Percentiles rank a stretch among this genome's conserved stretches.
Conservation (phyloP, 2,888 invertebrate genomes). For the Megamerina dolium region DNA sequence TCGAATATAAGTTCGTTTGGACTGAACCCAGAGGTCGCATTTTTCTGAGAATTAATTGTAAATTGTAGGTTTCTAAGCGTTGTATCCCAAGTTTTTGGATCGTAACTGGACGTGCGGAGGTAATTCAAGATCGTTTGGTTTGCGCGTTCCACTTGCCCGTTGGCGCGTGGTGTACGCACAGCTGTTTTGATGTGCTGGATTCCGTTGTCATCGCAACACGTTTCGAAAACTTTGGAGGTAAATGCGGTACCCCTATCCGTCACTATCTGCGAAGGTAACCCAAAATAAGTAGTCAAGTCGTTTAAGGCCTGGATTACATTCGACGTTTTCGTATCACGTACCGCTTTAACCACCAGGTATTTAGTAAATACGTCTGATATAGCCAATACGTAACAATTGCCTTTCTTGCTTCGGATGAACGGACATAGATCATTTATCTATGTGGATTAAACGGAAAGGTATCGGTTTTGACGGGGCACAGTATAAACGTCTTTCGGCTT, state of each 20-base stretch:
- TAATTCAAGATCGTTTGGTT: constrained; percentile 17
- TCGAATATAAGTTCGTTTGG: constrained; percentile 5
- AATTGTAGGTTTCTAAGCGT: constrained; percentile 11
- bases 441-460: constrained; percentile 19
- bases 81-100: constrained; percentile 12
- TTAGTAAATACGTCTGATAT: constrained; percentile 18
- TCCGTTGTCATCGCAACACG: constrained; percentile 19
- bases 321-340: constrained; percentile 13
- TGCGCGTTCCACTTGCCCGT: constrained; percentile 20
- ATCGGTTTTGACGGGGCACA: constrained; percentile 8
- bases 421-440: constrained; percentile 22
- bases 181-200: constrained; percentile 27
- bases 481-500: constrained; percentile 11
- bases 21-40: not conserved
- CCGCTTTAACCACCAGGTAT: constrained; percentile 18
- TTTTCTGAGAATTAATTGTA: constrained; percentile 8
- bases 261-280: constrained; percentile 10
- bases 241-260: constrained; percentile 30
- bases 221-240: constrained; percentile 24
- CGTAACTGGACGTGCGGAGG: constrained; percentile 9
- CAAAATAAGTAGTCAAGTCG: constrained; percentile 17
- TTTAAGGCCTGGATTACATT: constrained; percentile 20
- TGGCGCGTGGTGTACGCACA: constrained; percentile 23
- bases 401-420: constrained; percentile 7
- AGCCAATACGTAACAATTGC: constrained; percentile 9